Evolutionary conservation across 1,140 invertebrate species (phyloP).

Genomic region (Zaprionus inermis): DNA sequence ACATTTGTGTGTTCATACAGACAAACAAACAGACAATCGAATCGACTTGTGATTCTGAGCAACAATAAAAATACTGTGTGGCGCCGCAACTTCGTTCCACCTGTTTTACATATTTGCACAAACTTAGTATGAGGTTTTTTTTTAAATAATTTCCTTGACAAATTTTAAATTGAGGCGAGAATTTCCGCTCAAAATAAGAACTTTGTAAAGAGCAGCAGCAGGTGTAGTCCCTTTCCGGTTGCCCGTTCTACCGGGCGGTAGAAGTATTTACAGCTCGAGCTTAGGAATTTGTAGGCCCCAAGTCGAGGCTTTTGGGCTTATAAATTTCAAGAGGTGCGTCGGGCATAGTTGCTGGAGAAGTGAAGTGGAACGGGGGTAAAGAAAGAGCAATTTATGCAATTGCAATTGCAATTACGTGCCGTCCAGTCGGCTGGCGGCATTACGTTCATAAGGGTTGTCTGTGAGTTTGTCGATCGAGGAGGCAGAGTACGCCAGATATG

Average conservation of each 20-base stretch:
- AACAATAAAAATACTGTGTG: too few relatives aligned
- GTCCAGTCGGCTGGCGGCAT: constrained; percentile 53
- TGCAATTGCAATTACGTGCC: constrained; percentile 70
- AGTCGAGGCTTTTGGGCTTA: constrained; percentile 33
- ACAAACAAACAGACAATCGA: too few relatives aligned
- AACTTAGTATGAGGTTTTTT: too few relatives aligned
- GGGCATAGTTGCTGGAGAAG: not conserved
- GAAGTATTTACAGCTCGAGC: constrained; percentile 22
- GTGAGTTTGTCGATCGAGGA: constrained; percentile 50
- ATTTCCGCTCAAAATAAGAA: not conserved
- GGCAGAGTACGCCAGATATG: not conserved
- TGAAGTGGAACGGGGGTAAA: not conserved
- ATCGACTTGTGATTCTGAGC: too few relatives aligned
- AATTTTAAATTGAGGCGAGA: not conserved
- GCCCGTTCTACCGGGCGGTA: not conserved
- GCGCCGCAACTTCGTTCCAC: too few relatives aligned
- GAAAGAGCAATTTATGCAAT: constrained; percentile 34
- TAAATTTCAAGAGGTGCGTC: constrained; percentile 44
- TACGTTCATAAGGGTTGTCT: constrained; percentile 16
- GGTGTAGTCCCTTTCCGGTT: not conserved
- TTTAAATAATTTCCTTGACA: too few relatives aligned
- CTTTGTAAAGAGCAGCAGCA: not conserved
- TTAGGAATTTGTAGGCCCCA: constrained; percentile 54
- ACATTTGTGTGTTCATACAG: too few relatives aligned
- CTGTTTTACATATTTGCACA: too few relatives aligned